phyloP scores from a whole-genome alignment of 2,797 vertebrate species.

The Octomys mimax region DNA sequence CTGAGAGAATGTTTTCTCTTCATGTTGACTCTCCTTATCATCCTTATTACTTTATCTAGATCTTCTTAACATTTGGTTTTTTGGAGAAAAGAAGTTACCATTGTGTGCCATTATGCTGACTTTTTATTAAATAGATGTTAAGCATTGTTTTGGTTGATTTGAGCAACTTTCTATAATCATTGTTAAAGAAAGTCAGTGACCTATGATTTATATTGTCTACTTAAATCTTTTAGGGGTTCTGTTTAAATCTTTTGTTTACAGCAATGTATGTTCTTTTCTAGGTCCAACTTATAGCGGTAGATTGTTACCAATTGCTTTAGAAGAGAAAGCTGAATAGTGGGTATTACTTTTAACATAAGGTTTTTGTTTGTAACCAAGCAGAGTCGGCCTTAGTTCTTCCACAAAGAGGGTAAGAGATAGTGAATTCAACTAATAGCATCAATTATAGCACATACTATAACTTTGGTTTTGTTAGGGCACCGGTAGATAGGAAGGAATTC shows the following conservation, averaged over 20 bases:
- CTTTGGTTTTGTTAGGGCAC: background rate
- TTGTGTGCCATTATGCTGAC: background rate
- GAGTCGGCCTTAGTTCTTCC: background rate
- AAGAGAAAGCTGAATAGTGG: constrained; percentile 5
- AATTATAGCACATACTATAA: background rate
- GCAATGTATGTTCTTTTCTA: background rate
- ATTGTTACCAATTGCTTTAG: background rate
- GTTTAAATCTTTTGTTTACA: constrained; percentile 25
- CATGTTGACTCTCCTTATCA: too few species aligned
- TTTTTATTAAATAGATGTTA: background rate
- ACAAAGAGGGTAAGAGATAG: background rate
- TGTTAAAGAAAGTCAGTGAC: background rate
- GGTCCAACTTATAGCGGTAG: background rate
- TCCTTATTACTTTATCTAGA: background rate
- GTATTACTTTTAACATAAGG: background rate
- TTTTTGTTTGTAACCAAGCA: constrained; percentile 1
- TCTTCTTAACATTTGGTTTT: constrained; percentile 24
- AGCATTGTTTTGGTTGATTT: background rate
- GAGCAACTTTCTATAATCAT: background rate
- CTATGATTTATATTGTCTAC: background rate
- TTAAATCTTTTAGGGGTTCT: background rate
- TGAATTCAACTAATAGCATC: background rate
- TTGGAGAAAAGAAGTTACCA: background rate
- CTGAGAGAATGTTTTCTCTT: too few species aligned
- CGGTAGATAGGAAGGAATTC: background rate